Percentiles rank a stretch among this genome's conserved stretches.
Conservation (phyloP, 2,113 vertebrate genomes). For the Cichladusa arquata region DNA sequence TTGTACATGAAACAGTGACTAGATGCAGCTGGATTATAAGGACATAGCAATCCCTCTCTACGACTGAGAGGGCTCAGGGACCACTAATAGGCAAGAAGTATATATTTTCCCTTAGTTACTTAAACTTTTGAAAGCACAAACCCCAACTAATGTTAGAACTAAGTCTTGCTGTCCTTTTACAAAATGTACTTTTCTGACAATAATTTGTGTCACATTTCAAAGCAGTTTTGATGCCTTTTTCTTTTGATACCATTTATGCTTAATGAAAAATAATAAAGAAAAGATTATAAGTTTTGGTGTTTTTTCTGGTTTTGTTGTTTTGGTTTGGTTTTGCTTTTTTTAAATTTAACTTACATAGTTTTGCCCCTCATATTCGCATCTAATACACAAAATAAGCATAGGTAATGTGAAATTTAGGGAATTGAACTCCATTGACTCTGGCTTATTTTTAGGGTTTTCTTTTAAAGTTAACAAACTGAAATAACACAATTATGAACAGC, state of each 20-base stretch:
- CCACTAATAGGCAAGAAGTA: not conserved
- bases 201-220: accelerated
- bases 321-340: not conserved
- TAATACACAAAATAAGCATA: not conserved
- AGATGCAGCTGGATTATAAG: not conserved
- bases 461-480: not conserved
- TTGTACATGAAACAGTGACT: not conserved
- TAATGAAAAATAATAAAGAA: not conserved
- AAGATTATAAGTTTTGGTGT: not conserved
- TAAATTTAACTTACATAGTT: not conserved
- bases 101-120: not conserved
- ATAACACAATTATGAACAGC: not conserved
- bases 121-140: not conserved
- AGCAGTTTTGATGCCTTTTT: not conserved
- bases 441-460: accelerated
- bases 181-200: not conserved
- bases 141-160: accelerated
- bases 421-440: not conserved
- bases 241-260: not conserved
- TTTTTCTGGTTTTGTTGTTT: no score
- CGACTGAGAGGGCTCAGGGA: not conserved
- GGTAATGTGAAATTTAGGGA: not conserved
- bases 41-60: accelerated
- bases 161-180: not conserved
- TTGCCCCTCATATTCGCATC: not conserved